Base-by-base conservation (phyloP, 2,888 invertebrate genomes). In the Eremobia ochroleuca region DNA sequence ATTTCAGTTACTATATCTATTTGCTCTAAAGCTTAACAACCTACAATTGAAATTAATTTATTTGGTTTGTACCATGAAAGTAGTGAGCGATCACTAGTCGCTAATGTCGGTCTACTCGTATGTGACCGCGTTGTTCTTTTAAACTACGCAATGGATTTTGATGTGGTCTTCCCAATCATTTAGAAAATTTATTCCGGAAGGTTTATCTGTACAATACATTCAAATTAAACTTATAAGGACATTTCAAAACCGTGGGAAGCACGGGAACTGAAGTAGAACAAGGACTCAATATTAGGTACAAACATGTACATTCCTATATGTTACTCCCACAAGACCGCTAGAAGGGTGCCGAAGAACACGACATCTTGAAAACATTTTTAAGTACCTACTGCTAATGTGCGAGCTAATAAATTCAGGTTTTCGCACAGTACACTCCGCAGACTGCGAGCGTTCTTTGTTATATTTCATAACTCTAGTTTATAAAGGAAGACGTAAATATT, bases 341-440 rank as follows among this genome's bases (percentile, higher is more conserved):
- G 64, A 74, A 80, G 76, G 70, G 75, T 72, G 77, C 34, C 43
- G 52, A 55, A 70, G 68, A 81, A 90, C 88, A 88, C 77, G 85
- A 86, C 89, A 82, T 80, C 88, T 86, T 89, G 89, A 89, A 89
- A 90, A 88, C 90, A 89, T 89, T 89, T 89, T 89, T 89, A 89
- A 89, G 90, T 88, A 90, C 81, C 68, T 70, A 67, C 64, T 67
- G 83, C 81, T 89, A 89, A 89, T 87, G 87, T 85, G 85, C 65
- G n/a, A 76, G 69, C 80, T 88, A 85, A 86, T 86, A 90, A 87
- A 87, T 90, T 82, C 82, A 82, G 79, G 74, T 88, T 73, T 81
- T 76, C 85, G 82, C 74, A 87, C 61, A 66, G 34, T n/a, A 61
- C 73, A 64, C 74, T 69, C 52, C 59, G 71, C 49, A 64, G 77